These are phyloP conservation scores for Eurypyga helias DNA, from an alignment of 2,113 vertebrate species.

Conservation along the genomic window DNA sequence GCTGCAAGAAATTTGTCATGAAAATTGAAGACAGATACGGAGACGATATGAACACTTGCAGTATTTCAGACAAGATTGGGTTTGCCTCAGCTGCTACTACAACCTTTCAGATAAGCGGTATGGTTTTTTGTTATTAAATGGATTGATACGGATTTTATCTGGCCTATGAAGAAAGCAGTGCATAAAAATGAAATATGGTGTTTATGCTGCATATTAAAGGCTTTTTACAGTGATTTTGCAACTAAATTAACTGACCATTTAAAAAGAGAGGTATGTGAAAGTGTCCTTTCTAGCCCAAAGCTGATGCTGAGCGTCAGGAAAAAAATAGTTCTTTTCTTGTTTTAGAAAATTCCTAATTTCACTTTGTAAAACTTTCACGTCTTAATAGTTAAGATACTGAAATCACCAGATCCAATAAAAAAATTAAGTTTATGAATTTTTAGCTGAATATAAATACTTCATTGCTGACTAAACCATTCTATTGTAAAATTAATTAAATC, in stretches of 20 bases:
- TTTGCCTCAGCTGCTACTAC: slow-evolving; percentile 45
- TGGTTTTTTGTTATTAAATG: slow-evolving; percentile 17
- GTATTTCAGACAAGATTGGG: slow-evolving; percentile 25
- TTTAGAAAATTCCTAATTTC: slow-evolving; percentile 11
- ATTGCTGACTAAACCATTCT: slow-evolving; percentile 45
- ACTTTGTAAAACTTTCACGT: neutral
- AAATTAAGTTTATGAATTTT: slow-evolving; percentile 25
- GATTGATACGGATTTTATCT: neutral
- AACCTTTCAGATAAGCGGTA: slow-evolving; percentile 76
- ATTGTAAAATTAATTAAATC: slow-evolving; percentile 47
- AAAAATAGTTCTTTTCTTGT: neutral
- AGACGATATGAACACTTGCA: slow-evolving; percentile 20
- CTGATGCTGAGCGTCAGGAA: neutral
- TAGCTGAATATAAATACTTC: slow-evolving; percentile 24
- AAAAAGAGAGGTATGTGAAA: neutral
- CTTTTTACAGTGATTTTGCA: neutral
- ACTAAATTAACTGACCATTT: neutral
- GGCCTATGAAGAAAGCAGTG: neutral
- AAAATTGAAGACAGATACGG: neutral
- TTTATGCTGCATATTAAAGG: neutral
- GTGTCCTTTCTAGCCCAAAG: neutral
- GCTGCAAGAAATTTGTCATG: slow-evolving; percentile 51
- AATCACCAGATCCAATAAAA: neutral
- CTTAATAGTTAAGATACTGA: slow-evolving; percentile 8
- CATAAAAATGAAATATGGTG: neutral